Percentiles rank a stretch among this genome's conserved stretches.
Conservation (phyloP, 2,113 vertebrate species). For the Periophthalmus modestus region DNA sequence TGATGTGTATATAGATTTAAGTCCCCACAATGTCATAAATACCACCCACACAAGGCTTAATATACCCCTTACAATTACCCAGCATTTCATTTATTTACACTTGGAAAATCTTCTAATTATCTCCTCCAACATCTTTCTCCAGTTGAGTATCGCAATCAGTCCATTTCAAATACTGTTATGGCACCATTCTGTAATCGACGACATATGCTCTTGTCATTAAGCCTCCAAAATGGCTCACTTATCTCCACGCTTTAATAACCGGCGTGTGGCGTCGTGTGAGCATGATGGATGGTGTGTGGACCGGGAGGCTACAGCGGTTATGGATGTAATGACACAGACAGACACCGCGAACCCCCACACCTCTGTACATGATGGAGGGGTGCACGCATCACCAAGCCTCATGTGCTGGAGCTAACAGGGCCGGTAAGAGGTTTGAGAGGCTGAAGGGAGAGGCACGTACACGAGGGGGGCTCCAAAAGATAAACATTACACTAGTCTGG, state of each 20-base stretch:
- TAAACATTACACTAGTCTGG: no score
- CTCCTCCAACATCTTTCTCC: neutral
- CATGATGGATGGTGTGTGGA: constrained; percentile 60
- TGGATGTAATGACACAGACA: constrained; percentile 74
- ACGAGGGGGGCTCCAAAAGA: no score
- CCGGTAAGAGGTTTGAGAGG: neutral
- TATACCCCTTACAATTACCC: neutral
- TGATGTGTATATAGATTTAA: no score
- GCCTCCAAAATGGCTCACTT: constrained; percentile 24
- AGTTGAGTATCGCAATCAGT: neutral
- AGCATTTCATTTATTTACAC: neutral
- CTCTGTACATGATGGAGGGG: constrained; percentile 64
- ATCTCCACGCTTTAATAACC: constrained; percentile 1
- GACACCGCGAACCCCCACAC: constrained; percentile 61
- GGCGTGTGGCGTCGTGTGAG: neutral
- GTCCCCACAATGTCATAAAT: no score
- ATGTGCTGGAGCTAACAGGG: neutral
- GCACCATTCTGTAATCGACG: neutral
- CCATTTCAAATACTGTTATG: neutral
- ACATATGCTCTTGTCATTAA: neutral
- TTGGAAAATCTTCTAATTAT: neutral
- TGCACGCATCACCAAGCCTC: constrained; percentile 21
- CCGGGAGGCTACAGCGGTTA: constrained; percentile 69
- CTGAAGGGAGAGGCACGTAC: no score
- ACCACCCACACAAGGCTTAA: neutral